Evolutionary conservation across 2,113 vertebrate species (phyloP).

Genomic region (Apodemus speciosus): DNA sequence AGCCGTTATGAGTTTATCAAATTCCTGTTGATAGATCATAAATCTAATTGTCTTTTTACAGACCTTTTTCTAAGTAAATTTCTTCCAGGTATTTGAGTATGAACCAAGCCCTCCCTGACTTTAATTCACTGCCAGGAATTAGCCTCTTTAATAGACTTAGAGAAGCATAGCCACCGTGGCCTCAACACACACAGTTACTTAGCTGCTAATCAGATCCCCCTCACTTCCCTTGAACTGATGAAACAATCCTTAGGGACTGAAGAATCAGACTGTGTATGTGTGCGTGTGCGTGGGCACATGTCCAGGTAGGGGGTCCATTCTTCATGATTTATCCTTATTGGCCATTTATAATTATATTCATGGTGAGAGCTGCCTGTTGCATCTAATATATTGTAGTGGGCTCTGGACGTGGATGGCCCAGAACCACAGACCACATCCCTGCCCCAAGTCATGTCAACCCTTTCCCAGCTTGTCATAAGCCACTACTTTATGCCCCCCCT

Average conservation of each 20-base stretch:
- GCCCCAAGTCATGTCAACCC: conserved; percentile 68
- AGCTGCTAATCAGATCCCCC: conserved; percentile 45
- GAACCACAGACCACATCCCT: background rate
- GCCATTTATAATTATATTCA: background rate
- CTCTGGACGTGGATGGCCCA: conserved; percentile 20
- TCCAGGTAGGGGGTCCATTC: background rate
- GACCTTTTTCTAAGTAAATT: conserved; percentile 54
- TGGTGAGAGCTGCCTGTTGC: conserved; percentile 13
- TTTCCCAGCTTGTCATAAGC: conserved; percentile 79
- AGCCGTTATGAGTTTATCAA: conserved; percentile 62
- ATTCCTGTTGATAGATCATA: conserved; percentile 63
- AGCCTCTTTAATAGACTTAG: conserved; percentile 63
- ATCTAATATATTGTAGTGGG: conserved; percentile 6
- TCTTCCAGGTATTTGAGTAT: conserved; percentile 59
- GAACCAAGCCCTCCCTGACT: conserved; percentile 56
- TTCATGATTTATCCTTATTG: background rate
- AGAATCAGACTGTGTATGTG: background rate
- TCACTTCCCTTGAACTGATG: conserved; percentile 22
- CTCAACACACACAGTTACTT: background rate
- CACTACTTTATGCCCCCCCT: conserved; percentile 71
- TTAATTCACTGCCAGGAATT: conserved; percentile 65
- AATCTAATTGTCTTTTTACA: conserved; percentile 65
- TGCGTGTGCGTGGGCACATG: no score
- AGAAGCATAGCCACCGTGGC: background rate
- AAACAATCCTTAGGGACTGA: background rate